phyloP scores from a whole-genome alignment of 1,140 invertebrate species.

The Drosophila aff. region DNA sequence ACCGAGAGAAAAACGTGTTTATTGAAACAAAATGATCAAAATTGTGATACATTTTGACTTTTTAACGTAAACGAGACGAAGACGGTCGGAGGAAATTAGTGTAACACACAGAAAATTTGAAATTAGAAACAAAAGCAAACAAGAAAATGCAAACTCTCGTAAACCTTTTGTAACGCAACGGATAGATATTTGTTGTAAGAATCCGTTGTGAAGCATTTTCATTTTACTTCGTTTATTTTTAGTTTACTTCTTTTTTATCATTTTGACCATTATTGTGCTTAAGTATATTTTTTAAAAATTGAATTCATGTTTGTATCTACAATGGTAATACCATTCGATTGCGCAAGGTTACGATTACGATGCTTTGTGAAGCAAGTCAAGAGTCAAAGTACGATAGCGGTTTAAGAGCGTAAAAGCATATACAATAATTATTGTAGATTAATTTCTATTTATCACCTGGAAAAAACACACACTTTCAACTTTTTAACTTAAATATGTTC shows the following conservation, averaged over 20 bases:
- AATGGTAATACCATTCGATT: constrained; percentile 19
- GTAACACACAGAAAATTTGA: constrained; percentile 28
- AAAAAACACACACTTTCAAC: constrained; percentile 46
- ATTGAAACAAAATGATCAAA: constrained; percentile 69
- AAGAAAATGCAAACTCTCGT: constrained; percentile 32
- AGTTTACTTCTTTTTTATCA: constrained; percentile 26
- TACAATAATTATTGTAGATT: constrained; percentile 58
- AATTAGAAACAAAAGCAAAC: constrained; percentile 13
- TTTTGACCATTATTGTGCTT: constrained; percentile 25
- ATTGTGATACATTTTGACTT: constrained; percentile 80
- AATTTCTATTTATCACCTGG: constrained; percentile 58
- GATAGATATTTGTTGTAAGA: constrained; percentile 72
- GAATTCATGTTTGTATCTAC: constrained; percentile 40
- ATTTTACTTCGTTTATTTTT: constrained; percentile 52
- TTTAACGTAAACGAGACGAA: constrained; percentile 44
- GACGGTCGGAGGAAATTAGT: constrained; percentile 51
- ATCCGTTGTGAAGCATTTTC: constrained; percentile 35
- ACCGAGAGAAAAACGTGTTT: constrained; percentile 39
- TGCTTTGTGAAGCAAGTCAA: constrained; percentile 33
- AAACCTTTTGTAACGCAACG: constrained; percentile 34
- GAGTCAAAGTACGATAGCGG: constrained; percentile 60
- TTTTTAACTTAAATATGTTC: constrained; percentile 49
- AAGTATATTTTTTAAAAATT: constrained; percentile 28
- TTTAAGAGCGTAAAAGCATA: constrained; percentile 53
- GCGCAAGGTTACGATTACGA: constrained; percentile 5